Base-by-base conservation (phyloP, 1,140 invertebrate species). In the Oppia nitens region DNA sequence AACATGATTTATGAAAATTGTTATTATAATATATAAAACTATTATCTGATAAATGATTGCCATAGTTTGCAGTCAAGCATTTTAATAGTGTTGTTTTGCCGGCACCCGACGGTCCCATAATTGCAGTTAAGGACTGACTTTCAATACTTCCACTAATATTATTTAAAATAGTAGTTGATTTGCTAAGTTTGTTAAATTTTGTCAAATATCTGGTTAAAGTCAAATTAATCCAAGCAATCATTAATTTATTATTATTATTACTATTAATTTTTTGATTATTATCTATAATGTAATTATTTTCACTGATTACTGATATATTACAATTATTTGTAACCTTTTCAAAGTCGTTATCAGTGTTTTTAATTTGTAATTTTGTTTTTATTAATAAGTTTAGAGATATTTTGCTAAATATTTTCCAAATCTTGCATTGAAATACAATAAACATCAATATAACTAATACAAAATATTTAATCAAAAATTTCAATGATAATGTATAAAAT, bases 1-100 rank as follows among this genome's bases (percentile, higher is more conserved):
- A 56, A 26, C 32, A 28, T 20, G 53, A 20, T 6, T 32, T 56
- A 14, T 21, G n/a, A n/a, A 29, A n/a, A 6, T 12, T 12, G 3
- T 47, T 3, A 9, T n/a, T 50, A n/a, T n/a, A 24, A 21, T 45
- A 53, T 14, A 56, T 24, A 17, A 4, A 17, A 50, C 3, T 56
- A 11, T 47, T 23, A 11, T 47, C 32, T 24, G 28, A 52, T n/a
- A 56, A 28, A 23, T 32, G 9, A 47, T 11, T 17, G 12, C 47
- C 23, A 21, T 40, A 9, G 6, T 55, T 55, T 55, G 53, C 59
- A 24, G 20, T 55, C 3, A 60, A 23, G 48, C 23, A 32, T 49
- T 53, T 62, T 40, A 67, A 52, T 28, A 59, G 29, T 12, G 66
- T 66, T 12, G 66, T 63, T 57, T 67, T 69, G 27, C 66, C 66